Evolutionary conservation across 2,113 vertebrate genomes (phyloP), one percentile per base, ranked within the genome.

Genomic region (Osmerus eperlanus): DNA sequence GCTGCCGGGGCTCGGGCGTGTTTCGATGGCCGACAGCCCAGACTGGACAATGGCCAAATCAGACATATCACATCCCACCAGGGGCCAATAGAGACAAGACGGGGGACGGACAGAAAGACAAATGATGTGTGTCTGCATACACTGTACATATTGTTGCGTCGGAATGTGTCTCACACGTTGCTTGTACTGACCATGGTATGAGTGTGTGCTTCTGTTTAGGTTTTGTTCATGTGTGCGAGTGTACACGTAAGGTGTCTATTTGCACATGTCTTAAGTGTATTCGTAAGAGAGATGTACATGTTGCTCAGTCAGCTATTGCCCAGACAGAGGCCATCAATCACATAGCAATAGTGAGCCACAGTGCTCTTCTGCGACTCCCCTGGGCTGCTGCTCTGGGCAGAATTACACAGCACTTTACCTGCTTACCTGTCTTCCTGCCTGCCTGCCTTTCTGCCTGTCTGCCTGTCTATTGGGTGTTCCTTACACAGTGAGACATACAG

Each of bases 291-390:
- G 83, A 84, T 85, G 83, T 85, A 86, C 85, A 85, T 86, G 90
- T 86, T 91, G 89, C 89, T 82, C 85, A 68, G 87, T 91, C 90
- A 91, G 91, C 90, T 84, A 78, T 79, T 86, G 83, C 84, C 71
- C 76, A 78, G 84, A 88, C 84, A 85, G 82, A 86, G 86, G 75
- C 84, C 83, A 91, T 91, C 89, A 88, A 90, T 91, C 89, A 90
- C 70, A 52, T 87, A 83, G 83, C 79, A 75, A 79, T 47, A 55
- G 77, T 79, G 81, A 83, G 85, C 81, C 73, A 81, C 83, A 86
- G 79, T 79, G 81, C 83, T 87, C 82, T 80, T 79, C 86, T 73
- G 68, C 72, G 65, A 67, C 82, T 85, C 87, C 79, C 87, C 72
- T 52, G 78, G 79, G 83, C 81, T 81, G 70, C 76, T 79, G 76